phyloP scores from a whole-genome alignment of 2,797 vertebrate genomes.

The Typhlichthys subterraneus region DNA sequence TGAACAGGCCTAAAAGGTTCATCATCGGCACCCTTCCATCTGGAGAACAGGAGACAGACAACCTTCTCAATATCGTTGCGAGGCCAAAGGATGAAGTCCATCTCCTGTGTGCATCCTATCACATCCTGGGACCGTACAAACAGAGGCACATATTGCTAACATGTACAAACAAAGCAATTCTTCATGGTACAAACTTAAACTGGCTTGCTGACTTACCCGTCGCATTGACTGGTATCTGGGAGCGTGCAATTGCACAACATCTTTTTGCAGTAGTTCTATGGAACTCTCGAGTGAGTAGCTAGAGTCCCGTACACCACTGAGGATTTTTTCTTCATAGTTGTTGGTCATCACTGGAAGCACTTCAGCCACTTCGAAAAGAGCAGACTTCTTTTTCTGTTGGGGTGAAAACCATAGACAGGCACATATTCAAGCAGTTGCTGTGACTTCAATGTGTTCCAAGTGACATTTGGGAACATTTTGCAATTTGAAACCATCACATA shows the following conservation, averaged over 20 bases:
- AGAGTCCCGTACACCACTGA: conserved; percentile 96
- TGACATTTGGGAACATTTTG: background rate
- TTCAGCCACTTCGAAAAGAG: conserved; percentile 99
- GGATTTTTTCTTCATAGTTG: conserved; percentile 99
- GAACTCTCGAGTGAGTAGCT: conserved; percentile 99
- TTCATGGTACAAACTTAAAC: background rate
- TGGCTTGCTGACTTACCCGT: conserved; percentile 81
- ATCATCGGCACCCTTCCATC: conserved; percentile 97
- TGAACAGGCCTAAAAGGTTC: conserved; percentile 99
- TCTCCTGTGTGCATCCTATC: conserved; percentile 99
- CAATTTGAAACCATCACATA: background rate
- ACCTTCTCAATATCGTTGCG: conserved; percentile 99
- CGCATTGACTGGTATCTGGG: conserved; percentile 99
- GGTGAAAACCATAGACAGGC: conserved; percentile 5
- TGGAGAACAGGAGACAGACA: conserved; percentile 99
- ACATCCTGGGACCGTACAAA: conserved; percentile 66
- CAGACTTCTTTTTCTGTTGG: conserved; percentile 95
- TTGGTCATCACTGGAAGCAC: conserved; percentile 99
- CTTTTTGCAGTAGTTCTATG: conserved; percentile 98
- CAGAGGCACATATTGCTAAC: background rate
- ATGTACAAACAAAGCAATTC: background rate
- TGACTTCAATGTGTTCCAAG: background rate
- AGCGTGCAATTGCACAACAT: conserved; percentile 97
- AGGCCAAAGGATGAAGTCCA: conserved; percentile 99
- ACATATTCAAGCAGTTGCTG: background rate